Conservation (phyloP, 2,888 invertebrate genomes). For the Willowsia nigromaculata region DNA sequence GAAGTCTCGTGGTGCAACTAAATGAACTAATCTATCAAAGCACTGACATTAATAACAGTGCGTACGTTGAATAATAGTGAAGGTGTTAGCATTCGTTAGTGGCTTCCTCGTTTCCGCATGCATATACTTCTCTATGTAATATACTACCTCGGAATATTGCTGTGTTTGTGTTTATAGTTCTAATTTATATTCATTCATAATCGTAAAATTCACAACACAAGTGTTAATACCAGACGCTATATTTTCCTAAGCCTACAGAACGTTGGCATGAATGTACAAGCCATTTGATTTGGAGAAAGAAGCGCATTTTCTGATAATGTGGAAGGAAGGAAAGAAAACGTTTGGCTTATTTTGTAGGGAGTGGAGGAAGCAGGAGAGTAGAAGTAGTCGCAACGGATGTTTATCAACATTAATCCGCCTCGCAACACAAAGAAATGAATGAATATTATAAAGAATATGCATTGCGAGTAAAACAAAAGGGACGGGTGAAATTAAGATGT, state of each 20-base stretch:
- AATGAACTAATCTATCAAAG: conserved; percentile 77
- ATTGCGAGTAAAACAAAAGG: conserved; percentile 53
- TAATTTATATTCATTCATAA: conserved; percentile 32
- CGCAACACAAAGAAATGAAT: conserved; percentile 47
- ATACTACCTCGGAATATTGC: neutral
- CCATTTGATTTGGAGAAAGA: neutral
- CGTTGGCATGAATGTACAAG: neutral
- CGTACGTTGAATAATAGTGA: conserved; percentile 50
- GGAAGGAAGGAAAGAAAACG: neutral
- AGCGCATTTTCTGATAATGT: neutral
- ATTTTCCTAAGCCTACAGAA: neutral
- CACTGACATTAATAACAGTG: conserved; percentile 76
- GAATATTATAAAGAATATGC: neutral
- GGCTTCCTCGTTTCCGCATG: conserved; percentile 12
- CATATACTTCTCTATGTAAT: neutral
- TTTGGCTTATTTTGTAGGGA: neutral
- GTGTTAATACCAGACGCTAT: neutral
- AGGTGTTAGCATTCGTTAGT: conserved; percentile 66
- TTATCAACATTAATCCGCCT: conserved; percentile 48
- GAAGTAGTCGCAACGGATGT: conserved; percentile 23
- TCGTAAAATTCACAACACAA: conserved; percentile 17
- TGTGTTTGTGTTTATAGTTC: neutral
- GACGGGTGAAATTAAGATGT: conserved; percentile 57
- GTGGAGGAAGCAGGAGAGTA: neutral
- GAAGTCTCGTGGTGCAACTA: conserved; percentile 61